A percentile compares a stretch with the other conserved stretches of the same genome.
Evolutionary conservation across 2,888 invertebrate species (phyloP).

Genomic region (Hymenopus coronatus): DNA sequence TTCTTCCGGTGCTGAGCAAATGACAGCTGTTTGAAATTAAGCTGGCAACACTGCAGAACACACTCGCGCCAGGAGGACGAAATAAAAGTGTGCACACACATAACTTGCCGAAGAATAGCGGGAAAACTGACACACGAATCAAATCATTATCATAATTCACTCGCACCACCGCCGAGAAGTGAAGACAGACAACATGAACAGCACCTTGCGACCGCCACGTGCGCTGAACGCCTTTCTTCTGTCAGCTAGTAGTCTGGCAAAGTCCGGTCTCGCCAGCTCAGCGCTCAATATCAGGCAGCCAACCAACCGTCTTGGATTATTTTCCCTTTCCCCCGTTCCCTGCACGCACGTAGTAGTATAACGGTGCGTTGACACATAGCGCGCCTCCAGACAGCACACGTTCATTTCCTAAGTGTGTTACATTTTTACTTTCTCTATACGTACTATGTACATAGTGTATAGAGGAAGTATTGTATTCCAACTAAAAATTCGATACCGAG

Average conservation of each 20-base stretch:
- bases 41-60: background rate
- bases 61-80: background rate
- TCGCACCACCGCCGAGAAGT: background rate
- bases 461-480: too few species aligned
- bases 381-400: background rate
- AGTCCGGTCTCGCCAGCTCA: background rate
- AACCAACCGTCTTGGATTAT: background rate
- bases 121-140: background rate
- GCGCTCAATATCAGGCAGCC: background rate
- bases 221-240: conserved; percentile 1
- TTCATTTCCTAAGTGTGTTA: background rate
- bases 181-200: background rate
- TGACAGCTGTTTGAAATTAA: background rate
- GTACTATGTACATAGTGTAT: too few species aligned
- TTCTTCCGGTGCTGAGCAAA: background rate
- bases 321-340: background rate
- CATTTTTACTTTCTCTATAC: too few species aligned
- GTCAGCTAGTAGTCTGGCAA: background rate
- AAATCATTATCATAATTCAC: background rate
- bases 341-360: background rate
- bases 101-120: background rate
- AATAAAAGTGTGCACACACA: background rate
- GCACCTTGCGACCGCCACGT: background rate
- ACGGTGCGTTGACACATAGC: background rate
- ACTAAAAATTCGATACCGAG: too few species aligned